Evolutionary conservation across 2,113 vertebrate species (phyloP).

Genomic region (Cercopithecus mona): DNA sequence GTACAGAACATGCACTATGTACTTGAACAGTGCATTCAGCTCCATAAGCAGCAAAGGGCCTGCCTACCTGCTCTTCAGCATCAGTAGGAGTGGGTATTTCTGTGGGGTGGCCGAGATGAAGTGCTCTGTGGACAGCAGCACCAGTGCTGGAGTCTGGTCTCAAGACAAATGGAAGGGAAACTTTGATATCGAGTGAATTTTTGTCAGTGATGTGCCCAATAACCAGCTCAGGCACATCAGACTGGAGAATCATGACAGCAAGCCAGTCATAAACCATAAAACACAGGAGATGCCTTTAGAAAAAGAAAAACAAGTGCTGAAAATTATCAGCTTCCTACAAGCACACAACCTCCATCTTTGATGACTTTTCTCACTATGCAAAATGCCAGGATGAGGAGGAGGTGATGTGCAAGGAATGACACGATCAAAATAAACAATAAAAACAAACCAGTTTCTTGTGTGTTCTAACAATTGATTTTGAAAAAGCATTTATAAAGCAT

Average conservation of each 20-base stretch:
- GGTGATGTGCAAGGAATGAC: constrained; percentile 88
- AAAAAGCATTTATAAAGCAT: constrained; percentile 72
- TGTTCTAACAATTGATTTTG: constrained; percentile 82
- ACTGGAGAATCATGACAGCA: constrained; percentile 97
- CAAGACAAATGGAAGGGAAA: constrained; percentile 88
- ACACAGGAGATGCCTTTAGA: constrained; percentile 98
- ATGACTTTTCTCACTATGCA: constrained; percentile 97
- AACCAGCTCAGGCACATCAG: constrained; percentile 85
- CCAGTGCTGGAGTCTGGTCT: constrained; percentile 96
- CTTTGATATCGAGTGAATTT: background rate
- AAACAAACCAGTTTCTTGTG: constrained; percentile 87
- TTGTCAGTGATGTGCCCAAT: background rate
- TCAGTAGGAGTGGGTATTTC: constrained; percentile 97
- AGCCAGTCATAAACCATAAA: constrained; percentile 97
- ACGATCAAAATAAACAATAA: constrained; percentile 89
- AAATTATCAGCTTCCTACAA: constrained; percentile 95
- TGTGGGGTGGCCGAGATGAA: constrained; percentile 98
- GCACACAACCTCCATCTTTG: constrained; percentile 98
- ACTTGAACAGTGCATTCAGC: constrained; percentile 94
- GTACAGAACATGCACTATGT: constrained; percentile 96
- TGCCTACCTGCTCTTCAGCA: constrained; percentile 94
- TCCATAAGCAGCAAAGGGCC: constrained; percentile 91
- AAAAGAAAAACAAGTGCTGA: constrained; percentile 97
- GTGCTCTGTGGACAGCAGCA: constrained; percentile 96
- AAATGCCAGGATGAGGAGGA: constrained; percentile 94